Evolutionary conservation across 2,113 vertebrate genomes (phyloP).

Genomic region (Corythornis vintsioides): DNA sequence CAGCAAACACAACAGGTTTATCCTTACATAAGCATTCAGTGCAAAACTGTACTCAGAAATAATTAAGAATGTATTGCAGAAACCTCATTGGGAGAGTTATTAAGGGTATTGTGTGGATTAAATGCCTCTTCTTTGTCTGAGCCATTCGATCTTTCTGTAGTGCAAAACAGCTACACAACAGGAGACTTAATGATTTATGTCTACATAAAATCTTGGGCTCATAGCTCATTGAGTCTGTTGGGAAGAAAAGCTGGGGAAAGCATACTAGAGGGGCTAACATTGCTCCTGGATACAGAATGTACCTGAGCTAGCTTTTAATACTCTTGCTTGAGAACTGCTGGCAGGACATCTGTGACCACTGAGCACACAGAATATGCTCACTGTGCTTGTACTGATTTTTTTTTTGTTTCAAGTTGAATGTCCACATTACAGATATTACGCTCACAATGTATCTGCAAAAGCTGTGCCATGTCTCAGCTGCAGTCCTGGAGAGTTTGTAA

Average conservation of each 20-base stretch:
- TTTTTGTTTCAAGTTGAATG: not conserved
- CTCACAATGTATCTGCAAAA: not conserved
- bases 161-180: constrained; percentile 26
- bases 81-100: constrained; percentile 10
- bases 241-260: not conserved
- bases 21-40: not conserved
- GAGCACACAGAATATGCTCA: not conserved
- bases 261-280: not conserved
- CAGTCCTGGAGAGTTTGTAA: not conserved
- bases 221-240: not conserved
- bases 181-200: not conserved
- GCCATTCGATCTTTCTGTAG: not conserved
- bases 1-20: not conserved
- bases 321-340: not conserved
- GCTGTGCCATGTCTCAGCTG: not conserved
- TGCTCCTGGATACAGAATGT: not conserved
- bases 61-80: not conserved
- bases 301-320: not conserved
- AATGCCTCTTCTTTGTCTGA: constrained; percentile 32
- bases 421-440: rapidly evolving
- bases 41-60: not conserved
- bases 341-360: not conserved
- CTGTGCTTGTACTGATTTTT: not conserved
- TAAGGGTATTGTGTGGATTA: constrained; percentile 30
- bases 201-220: not conserved